Evolutionary conservation across 2,113 vertebrate species (phyloP), one percentile per base, ranked within the genome.

Genomic region (Malurus elegans): DNA sequence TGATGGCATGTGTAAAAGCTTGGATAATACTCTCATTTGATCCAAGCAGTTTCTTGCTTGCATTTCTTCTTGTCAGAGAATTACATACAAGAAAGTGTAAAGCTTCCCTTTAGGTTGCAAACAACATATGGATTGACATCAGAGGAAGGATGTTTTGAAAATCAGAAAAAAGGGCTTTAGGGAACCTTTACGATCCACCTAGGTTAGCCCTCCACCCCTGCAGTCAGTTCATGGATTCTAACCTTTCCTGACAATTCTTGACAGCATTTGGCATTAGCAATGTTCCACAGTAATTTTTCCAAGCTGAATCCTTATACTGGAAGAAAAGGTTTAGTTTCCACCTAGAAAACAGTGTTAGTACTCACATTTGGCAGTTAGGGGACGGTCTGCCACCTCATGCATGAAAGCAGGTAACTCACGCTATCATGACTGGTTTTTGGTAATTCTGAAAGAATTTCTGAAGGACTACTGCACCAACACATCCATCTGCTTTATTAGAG

Each of bases 131-230:
- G 23, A 66, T 24, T 47, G 66, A 58, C 7, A 38, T 28, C 20
- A 83, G 61, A 66, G 32, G 58, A 73, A 92, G 2, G 2, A 25
- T 31, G 4, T 9, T 40, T 48, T 28, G 25, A 76, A 84, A 83
- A 79, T 7, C 9, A 34, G 48, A 4, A 31, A 50, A 36, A 40
- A 29, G 18, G 2, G 3, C 15, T 64, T 13, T 23, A 20, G 65
- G 7, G 17, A 38, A 53, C 1, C 5, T 87, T 50, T 34, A 1
- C 23, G 12, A 67, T 58, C 4, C 26, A 50, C 19, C 4, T 42
- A 84, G 21, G 6, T 8, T 79, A 34, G 6, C 13, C 9, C 5
- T 10, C 9, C 4, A 48, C 0, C 2, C 1, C 4, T 71, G 26
- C 26, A 61, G 7, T 3, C 58, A 70, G 4, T 40, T 78, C 9